Evolutionary conservation across 1,140 invertebrate genomes (phyloP), one percentile per base, ranked within the genome.

Genomic region (Elymnias hypermnestra): DNA sequence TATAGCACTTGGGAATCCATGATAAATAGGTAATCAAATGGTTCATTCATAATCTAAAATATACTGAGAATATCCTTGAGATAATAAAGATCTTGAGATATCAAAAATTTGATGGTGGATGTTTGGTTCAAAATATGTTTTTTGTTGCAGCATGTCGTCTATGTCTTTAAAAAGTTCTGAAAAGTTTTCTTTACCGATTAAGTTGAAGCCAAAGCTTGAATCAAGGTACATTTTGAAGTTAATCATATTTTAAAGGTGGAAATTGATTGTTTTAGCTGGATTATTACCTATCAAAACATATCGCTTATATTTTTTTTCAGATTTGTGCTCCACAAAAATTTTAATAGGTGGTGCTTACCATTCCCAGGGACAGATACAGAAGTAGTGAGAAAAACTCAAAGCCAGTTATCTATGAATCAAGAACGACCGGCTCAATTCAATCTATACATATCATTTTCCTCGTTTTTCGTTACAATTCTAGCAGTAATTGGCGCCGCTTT

Each of bases 1-100:
- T 93, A 90, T 70, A 95, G 91, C 9, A 97, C 95, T 7, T 96
- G 93, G 91, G 91, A 95, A 59, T 95, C 94, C 0, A 89, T 92
- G 0, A 88, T 97, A 23, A 83, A 95, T 83, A 91, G 93, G 75
- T 76, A 51, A 7, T 10, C 26, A 12, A 1, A n/a, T 2, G 25
- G 6, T 38, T 28, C 9, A 21, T 22, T 42, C 10, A 14, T 5
- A 36, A n/a, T n/a, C n/a, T n/a, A n/a, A n/a, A n/a, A n/a, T n/a
- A n/a, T n/a, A n/a, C n/a, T n/a, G n/a, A n/a, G n/a, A n/a, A n/a
- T n/a, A n/a, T n/a, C n/a, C n/a, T n/a, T n/a, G n/a, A n/a, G n/a
- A n/a, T n/a, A n/a, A n/a, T n/a, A n/a, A n/a, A n/a, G n/a, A n/a
- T n/a, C n/a, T n/a, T n/a, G n/a, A n/a, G n/a, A n/a, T n/a, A n/a